Base-by-base conservation (phyloP, 1,140 invertebrate species). In the Tetragnatha versicolor region DNA sequence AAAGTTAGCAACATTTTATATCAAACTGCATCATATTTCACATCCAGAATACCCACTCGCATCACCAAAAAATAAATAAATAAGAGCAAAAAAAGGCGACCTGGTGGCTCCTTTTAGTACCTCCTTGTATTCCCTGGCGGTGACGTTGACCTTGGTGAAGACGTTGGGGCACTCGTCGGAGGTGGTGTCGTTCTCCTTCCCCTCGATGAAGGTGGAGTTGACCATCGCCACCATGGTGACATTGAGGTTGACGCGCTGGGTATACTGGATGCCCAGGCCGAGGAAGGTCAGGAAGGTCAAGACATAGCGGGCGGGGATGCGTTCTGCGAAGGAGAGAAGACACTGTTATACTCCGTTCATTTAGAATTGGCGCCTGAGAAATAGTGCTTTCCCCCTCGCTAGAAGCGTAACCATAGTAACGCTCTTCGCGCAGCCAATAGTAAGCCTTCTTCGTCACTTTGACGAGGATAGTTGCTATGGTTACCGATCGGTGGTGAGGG, bases 171-270 rank as follows among this genome's bases (percentile, higher is more conserved):
- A 81, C 22, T 79, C 69, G n/a, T 81, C 63, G 1, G 35, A 27
- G 10, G 58, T 60, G 22, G 68, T 72, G 37, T 78, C 75, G 31
- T 78, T 79, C 35, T 65, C 55, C 17, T 29, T 77, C 6, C 42
- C 61, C 37, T 63, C 66, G 42, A 79, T 66, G 37, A 58, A 65
- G n/a, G 65, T 78, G 14, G 77, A 53, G 76, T 82, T 79, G n/a
- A 82, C 80, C 81, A 82, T 82, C 12, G 82, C 82, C 25, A 82
- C 78, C 25, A 82, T 82, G 9, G 82, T 81, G 25, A 82, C 80
- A 55, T 70, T 82, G 45, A 82, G 72, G 55, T 82, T 82, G 22
- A 82, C 81, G n/a, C 82, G 61, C 42, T 80, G 78, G 29, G 81
- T 78, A 55, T 82, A 82, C 69, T 82, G 80, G 35, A 82, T 82